Conservation (phyloP, 2,797 vertebrate species). For the Myioborus melanocephalus region DNA sequence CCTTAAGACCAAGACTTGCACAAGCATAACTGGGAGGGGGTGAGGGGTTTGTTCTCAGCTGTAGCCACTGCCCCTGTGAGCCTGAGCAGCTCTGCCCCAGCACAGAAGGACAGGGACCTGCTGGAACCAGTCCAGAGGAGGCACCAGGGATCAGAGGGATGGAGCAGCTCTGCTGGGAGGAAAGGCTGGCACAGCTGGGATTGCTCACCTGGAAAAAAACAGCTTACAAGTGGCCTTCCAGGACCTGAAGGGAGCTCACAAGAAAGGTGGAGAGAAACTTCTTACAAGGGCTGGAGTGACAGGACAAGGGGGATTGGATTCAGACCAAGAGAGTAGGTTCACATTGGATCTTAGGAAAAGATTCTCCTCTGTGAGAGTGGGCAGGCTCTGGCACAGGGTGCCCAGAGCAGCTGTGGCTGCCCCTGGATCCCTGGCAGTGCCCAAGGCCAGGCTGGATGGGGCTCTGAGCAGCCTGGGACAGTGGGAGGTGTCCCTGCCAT, state of each 20-base stretch:
- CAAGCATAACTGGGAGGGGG: neutral
- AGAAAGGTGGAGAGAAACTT: neutral
- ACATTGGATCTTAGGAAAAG: neutral
- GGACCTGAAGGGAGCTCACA: neutral
- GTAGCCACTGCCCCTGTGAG: neutral
- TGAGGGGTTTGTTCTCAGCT: neutral
- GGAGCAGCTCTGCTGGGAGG: neutral
- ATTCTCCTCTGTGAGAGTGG: neutral
- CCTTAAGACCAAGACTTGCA: neutral
- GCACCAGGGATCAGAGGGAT: neutral
- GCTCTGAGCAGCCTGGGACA: neutral
- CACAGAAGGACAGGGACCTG: neutral
- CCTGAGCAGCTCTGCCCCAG: neutral
- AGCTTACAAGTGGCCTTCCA: neutral
- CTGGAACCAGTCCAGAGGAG: neutral
- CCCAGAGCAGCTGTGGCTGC: neutral
- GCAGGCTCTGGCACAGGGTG: fast-evolving
- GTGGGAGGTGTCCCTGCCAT: neutral
- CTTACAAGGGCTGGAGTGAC: neutral
- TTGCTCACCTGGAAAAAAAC: neutral
- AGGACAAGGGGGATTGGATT: neutral
- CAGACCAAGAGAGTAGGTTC: neutral
- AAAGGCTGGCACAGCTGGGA: neutral
- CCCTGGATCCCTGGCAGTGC: neutral
- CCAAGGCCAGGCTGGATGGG: neutral